These are phyloP conservation scores for Cetonia aurata DNA, from an alignment of 2,888 invertebrate genomes.

Conservation along the genomic window DNA sequence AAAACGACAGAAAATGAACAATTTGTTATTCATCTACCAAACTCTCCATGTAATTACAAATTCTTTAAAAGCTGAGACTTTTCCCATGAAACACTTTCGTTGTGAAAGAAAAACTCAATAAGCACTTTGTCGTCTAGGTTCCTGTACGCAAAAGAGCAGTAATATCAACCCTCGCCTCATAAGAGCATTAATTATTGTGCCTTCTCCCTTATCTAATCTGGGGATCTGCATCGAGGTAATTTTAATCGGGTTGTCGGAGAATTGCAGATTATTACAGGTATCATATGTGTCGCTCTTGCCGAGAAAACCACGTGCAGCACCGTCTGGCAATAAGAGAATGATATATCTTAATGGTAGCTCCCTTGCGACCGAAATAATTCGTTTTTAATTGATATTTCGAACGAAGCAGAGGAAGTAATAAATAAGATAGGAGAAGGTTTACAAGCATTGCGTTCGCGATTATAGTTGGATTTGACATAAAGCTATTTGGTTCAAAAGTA, in stretches of 20 bases:
- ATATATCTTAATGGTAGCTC: constrained; percentile 51
- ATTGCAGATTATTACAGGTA: constrained; percentile 51
- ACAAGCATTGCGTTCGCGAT: neutral
- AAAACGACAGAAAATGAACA: too few species aligned
- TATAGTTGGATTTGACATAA: neutral
- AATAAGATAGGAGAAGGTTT: neutral
- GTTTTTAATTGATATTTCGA: constrained; percentile 33
- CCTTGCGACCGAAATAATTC: constrained; percentile 29
- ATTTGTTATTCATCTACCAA: too few species aligned
- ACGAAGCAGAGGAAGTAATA: constrained; percentile 8
- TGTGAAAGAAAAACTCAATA: too few species aligned
- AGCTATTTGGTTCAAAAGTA: neutral
- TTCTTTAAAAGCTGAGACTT: too few species aligned
- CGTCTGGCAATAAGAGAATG: constrained; percentile 49
- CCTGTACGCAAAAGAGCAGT: constrained; percentile 19
- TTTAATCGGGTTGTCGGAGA: constrained; percentile 49
- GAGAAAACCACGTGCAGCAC: constrained; percentile 34
- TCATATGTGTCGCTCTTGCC: constrained; percentile 46
- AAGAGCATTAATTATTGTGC: constrained; percentile 50
- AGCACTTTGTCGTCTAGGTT: neutral
- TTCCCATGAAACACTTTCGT: too few species aligned
- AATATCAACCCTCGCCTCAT: constrained; percentile 39
- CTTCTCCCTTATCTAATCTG: constrained; percentile 51
- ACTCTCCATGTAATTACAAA: too few species aligned
- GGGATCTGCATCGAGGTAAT: constrained; percentile 48